Evolutionary conservation across 2,888 invertebrate genomes (phyloP).

Genomic region (Drosophila greeni): DNA sequence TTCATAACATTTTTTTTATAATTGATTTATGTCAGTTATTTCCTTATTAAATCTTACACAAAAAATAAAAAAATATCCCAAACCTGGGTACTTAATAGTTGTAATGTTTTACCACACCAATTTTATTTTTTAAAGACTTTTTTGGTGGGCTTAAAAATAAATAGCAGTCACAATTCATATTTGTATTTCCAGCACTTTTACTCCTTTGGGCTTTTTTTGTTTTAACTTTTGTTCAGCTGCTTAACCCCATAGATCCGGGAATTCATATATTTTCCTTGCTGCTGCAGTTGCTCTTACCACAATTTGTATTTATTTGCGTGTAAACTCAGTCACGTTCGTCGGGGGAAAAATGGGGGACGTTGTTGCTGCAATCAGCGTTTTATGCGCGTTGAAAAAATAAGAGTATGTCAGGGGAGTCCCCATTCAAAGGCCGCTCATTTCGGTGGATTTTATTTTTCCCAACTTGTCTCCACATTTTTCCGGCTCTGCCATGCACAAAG

Average conservation of each 20-base stretch:
- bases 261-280: conserved; percentile 18
- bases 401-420: not conserved
- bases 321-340: conserved; percentile 42
- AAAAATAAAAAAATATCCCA: not conserved
- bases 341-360: not conserved
- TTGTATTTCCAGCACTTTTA: conserved; percentile 21
- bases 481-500: conserved; percentile 40
- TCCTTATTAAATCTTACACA: not conserved
- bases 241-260: conserved; percentile 28
- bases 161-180: conserved; percentile 42
- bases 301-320: conserved; percentile 49
- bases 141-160: conserved; percentile 19
- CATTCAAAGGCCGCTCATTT: conserved; percentile 33
- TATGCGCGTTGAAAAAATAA: conserved; percentile 17
- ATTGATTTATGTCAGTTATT: not conserved
- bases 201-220: conserved; percentile 9
- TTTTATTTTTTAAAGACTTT: not conserved
- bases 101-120: not conserved
- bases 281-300: conserved; percentile 12
- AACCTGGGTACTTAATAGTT: not conserved
- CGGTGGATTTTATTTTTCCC: conserved; percentile 3
- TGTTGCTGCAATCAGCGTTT: conserved; percentile 46
- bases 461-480: conserved; percentile 2
- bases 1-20: not conserved
- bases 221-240: conserved; percentile 27